Evolutionary conservation across 1,140 invertebrate genomes (phyloP).

Genomic region (Camponotus pennsylvanicus): DNA sequence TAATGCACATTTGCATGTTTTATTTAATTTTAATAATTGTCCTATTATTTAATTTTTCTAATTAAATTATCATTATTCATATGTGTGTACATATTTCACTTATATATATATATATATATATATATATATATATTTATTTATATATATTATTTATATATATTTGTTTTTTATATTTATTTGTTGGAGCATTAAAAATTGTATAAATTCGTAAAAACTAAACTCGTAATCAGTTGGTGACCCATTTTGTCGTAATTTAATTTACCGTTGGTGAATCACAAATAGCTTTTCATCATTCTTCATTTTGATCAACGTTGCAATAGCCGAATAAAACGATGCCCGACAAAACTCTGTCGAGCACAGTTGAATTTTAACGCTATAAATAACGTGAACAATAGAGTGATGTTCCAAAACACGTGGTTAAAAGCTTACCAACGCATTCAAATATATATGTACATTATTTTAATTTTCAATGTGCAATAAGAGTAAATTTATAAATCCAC

Average conservation of each 20-base stretch:
- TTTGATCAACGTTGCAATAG: conserved; percentile 16
- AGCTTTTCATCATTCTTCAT: conserved; percentile 35
- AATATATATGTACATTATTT: neutral
- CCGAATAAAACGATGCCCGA: neutral
- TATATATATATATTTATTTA: too few relatives aligned
- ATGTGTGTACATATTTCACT: neutral
- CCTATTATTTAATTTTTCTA: neutral
- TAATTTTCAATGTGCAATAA: neutral
- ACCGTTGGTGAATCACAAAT: conserved; percentile 21
- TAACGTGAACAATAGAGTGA: conserved; percentile 24
- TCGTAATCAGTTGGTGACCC: conserved; percentile 2
- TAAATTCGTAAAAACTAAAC: neutral
- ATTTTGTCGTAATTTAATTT: conserved; percentile 27
- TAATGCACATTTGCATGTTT: neutral
- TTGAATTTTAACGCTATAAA: conserved; percentile 46
- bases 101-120: too few relatives aligned
- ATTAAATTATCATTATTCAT: neutral
- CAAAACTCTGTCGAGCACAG: neutral
- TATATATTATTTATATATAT: too few relatives aligned
- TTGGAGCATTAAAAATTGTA: neutral
- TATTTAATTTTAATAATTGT: conserved; percentile 24
- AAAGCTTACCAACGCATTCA: conserved; percentile 7
- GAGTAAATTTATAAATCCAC: neutral
- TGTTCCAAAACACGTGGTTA: conserved; percentile 17
- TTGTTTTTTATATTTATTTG: neutral